Conservation (phyloP, 2,888 invertebrate species). For the Caenorhabditis japonica region DNA sequence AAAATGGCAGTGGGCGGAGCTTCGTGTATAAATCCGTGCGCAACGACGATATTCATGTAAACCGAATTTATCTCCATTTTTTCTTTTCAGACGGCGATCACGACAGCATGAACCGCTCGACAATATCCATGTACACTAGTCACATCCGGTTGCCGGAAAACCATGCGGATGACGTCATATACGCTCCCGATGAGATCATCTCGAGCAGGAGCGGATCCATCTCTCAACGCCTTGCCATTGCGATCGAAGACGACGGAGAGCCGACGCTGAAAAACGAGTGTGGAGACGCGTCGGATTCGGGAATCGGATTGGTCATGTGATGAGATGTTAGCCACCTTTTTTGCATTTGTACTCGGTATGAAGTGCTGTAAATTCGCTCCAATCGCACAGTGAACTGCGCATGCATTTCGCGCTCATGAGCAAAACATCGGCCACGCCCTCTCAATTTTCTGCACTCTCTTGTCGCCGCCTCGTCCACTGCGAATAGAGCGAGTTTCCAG, state of each 20-base stretch:
- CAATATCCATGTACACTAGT: conserved; percentile 60
- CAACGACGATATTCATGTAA: no score
- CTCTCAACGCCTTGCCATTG: conserved; percentile 45
- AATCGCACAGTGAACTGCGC: no score
- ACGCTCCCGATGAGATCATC: conserved; percentile 64
- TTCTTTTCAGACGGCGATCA: conserved; percentile 27
- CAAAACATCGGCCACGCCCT: no score
- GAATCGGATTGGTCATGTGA: conserved; percentile 53
- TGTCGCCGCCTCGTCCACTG: no score
- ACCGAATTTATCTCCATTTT: no score
- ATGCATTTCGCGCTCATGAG: no score
- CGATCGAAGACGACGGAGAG: conserved; percentile 47
- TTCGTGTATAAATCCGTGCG: no score
- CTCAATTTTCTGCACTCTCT: no score
- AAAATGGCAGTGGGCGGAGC: no score
- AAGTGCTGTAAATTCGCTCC: no score
- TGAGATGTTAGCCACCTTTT: not conserved
- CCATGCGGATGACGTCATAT: conserved; percentile 62
- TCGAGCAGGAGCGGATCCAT: conserved; percentile 51
- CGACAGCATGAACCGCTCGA: conserved; percentile 58
- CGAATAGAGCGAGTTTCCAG: not conserved
- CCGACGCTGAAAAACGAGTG: conserved; percentile 42
- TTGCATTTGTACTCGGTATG: no score
- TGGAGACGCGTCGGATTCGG: conserved; percentile 45
- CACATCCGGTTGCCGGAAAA: conserved; percentile 60